Evolutionary conservation across 2,888 invertebrate genomes (phyloP).

Genomic region (Dynastes grantii): DNA sequence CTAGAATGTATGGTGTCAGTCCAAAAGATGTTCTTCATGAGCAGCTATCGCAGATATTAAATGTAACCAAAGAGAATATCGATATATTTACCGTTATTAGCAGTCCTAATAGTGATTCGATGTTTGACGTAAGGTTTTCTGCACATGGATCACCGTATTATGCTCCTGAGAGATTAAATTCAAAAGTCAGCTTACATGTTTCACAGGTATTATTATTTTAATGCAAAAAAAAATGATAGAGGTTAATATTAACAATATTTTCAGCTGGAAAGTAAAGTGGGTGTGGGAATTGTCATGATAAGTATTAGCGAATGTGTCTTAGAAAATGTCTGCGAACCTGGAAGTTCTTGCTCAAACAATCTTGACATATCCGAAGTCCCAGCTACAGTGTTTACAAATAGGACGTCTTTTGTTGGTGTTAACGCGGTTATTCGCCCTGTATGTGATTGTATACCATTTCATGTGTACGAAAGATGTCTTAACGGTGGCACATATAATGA

Average conservation of each 20-base stretch:
- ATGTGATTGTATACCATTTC: constrained; percentile 75
- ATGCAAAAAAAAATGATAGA: neutral
- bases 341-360: constrained; percentile 86
- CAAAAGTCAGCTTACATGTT: constrained; percentile 83
- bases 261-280: constrained; percentile 80
- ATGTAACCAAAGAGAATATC: constrained; percentile 86
- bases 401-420: constrained; percentile 95
- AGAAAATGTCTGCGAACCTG: constrained; percentile 80
- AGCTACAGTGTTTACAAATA: constrained; percentile 91
- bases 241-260: constrained; percentile 52
- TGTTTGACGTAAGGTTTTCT: constrained; percentile 90
- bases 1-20: constrained; percentile 75
- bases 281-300: constrained; percentile 86
- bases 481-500: constrained; percentile 68
- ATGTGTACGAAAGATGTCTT: constrained; percentile 21
- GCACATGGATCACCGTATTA: constrained; percentile 97
- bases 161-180: constrained; percentile 89
- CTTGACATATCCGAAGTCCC: constrained; percentile 82
- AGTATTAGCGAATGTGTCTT: constrained; percentile 93
- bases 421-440: constrained; percentile 86
- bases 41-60: constrained; percentile 80
- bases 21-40: constrained; percentile 79
- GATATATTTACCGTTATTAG: constrained; percentile 94
- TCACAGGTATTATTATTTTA: constrained; percentile 72
- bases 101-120: constrained; percentile 76